Percentiles rank a stretch among this genome's conserved stretches.
Evolutionary conservation across 2,113 vertebrate species (phyloP).

Genomic region (Oryctolagus cuniculus): DNA sequence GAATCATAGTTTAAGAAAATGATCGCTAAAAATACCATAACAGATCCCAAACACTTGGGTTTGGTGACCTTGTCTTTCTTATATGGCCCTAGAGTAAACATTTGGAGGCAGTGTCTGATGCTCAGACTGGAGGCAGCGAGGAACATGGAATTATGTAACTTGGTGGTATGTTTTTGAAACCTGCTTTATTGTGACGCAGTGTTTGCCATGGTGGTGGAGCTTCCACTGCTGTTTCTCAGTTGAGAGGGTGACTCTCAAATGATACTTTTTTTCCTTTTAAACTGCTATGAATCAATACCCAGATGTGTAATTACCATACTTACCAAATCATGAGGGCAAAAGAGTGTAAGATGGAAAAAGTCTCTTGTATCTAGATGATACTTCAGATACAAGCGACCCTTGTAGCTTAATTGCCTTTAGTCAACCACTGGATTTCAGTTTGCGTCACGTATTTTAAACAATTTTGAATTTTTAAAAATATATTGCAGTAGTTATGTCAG

Average conservation of each 20-base stretch:
- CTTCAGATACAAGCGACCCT: conserved; percentile 71
- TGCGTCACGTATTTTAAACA: conserved; percentile 80
- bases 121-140: conserved; percentile 43
- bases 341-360: conserved; percentile 55
- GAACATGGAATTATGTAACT: conserved; percentile 31
- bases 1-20: conserved; percentile 76
- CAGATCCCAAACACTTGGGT: conserved; percentile 48
- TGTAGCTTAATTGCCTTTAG: conserved; percentile 75
- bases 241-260: conserved; percentile 64
- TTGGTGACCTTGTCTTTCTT: conserved; percentile 56
- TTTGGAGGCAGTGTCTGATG: conserved; percentile 6
- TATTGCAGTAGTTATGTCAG: conserved; percentile 63
- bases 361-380: conserved; percentile 70
- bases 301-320: conserved; percentile 77
- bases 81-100: conserved; percentile 52
- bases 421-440: conserved; percentile 82
- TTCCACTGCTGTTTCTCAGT: conserved; percentile 43
- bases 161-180: conserved; percentile 39
- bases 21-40: conserved; percentile 59
- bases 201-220: conserved; percentile 6
- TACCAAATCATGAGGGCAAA: conserved; percentile 81
- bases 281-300: conserved; percentile 66
- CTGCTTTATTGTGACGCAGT: conserved; percentile 46
- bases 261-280: conserved; percentile 68
- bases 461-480: conserved; percentile 69